Evolutionary conservation across 2,797 vertebrate species (phyloP), one percentile per base, ranked within the genome.

Genomic region (Pangasius macronema): DNA sequence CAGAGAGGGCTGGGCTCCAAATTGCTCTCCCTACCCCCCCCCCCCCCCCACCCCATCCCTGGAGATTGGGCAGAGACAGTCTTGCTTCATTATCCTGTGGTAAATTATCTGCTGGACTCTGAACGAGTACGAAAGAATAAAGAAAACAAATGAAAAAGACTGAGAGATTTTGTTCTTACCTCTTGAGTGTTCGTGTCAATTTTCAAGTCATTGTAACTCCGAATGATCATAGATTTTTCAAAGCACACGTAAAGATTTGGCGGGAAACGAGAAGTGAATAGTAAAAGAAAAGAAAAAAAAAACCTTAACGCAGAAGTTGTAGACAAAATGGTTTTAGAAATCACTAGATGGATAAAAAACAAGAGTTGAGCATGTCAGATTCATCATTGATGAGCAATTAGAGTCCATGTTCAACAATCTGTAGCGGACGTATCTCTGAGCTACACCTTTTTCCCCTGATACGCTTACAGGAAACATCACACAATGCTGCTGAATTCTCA

Each of bases 61-160:
- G 63, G 89, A 89, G 91, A 91, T 88, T 90, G 89, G 91, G 89
- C 85, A 85, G 89, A 88, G 87, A 72, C 89, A 1, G 67, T 88
- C 85, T 88, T 88, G 88, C 85, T 81, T 89, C 86, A 87, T 86
- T 89, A 87, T 90, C 85, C 73, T 51, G 87, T 65, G 81, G 84
- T 88, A 82, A 89, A 80, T 82, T 83, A 90, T 89, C 87, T 89
- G 86, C 86, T 85, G 87, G 81, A 87, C 77, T 68, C 49, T 68
- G 75, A 87, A 77, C 59, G 51, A 84, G 24, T 53, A 87, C 51
- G 59, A 84, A 51, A 85, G 61, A 87, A 85, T 53, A 39, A 22
- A 63, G 9, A 73, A 67, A 55, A 16, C 20, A 1, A 16, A 27
- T 20, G 27, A 36, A 46, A 46, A n/a, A 30, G 22, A 16, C 13